Conservation (phyloP, 2,888 invertebrate species). For the Iselma pallidipennis region DNA sequence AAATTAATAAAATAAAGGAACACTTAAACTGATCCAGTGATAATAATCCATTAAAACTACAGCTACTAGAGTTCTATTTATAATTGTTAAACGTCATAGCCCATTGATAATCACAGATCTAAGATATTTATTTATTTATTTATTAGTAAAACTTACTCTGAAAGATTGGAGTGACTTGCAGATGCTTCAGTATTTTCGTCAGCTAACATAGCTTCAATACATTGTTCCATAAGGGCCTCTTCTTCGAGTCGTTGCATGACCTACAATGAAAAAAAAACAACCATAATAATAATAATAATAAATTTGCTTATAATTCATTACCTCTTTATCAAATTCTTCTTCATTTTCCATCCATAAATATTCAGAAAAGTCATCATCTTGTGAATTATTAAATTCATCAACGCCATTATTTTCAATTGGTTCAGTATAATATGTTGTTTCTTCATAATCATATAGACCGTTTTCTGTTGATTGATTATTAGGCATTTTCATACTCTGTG, state of each 20-base stretch:
- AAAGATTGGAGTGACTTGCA: conserved; percentile 51
- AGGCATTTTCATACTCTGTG: conserved; percentile 50
- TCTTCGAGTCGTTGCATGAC: conserved; percentile 85
- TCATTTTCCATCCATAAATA: conserved; percentile 96
- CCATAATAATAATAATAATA: neutral
- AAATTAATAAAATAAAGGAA: too few relatives aligned
- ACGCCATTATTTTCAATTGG: conserved; percentile 43
- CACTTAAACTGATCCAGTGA: too few relatives aligned
- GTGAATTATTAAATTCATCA: conserved; percentile 55
- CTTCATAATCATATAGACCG: conserved; percentile 48
- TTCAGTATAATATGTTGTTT: conserved; percentile 42
- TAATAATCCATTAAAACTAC: too few relatives aligned
- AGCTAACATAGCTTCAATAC: conserved; percentile 81
- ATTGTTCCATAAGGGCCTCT: conserved; percentile 86
- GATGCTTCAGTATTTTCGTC: conserved; percentile 63
- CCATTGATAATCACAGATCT: too few relatives aligned
- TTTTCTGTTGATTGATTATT: conserved; percentile 47
- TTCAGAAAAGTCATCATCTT: conserved; percentile 80
- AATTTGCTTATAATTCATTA: conserved; percentile 49
- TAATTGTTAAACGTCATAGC: too few relatives aligned
- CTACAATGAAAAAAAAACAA: conserved; percentile 52
- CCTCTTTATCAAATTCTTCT: conserved; percentile 91
- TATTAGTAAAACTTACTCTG: conserved; percentile 38
- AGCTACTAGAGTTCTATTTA: too few relatives aligned
- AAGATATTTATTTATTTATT: too few relatives aligned